Evolutionary conservation across 2,797 vertebrate species (phyloP).

Genomic region (Pseudochirops corinnae): DNA sequence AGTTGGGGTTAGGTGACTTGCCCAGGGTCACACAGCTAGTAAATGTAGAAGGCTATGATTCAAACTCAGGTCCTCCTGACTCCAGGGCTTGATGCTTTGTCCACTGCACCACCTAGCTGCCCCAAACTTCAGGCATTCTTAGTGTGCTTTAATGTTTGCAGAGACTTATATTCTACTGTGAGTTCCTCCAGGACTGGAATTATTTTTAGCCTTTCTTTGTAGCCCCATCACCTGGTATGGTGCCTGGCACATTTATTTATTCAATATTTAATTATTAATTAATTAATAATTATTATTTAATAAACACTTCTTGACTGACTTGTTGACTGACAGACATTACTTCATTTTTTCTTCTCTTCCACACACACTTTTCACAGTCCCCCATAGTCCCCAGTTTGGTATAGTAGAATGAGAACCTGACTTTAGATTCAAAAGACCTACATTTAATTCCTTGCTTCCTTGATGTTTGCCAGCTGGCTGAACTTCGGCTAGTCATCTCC

Average conservation of each 20-base stretch:
- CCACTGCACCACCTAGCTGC: background rate
- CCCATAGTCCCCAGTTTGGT: background rate
- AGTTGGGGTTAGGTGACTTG: background rate
- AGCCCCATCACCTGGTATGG: background rate
- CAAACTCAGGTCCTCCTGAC: background rate
- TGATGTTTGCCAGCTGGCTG: background rate
- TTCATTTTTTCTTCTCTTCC: background rate
- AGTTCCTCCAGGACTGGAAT: background rate
- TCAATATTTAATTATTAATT: too few relatives aligned
- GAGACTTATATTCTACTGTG: background rate
- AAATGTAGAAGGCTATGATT: background rate
- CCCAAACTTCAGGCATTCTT: background rate
- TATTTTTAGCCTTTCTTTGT: background rate
- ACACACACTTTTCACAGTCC: background rate
- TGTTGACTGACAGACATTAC: background rate
- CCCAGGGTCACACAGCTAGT: background rate
- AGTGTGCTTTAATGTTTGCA: background rate
- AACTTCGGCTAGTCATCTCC: background rate
- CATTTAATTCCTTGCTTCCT: background rate
- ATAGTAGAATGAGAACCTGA: background rate
- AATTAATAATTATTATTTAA: background rate
- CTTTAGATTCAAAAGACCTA: background rate
- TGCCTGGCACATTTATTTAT: background rate
- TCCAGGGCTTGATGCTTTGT: background rate
- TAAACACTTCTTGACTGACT: background rate